Evolutionary conservation across 2,113 vertebrate species (phyloP).

Genomic region (Pelvicachromis taeniatus): DNA sequence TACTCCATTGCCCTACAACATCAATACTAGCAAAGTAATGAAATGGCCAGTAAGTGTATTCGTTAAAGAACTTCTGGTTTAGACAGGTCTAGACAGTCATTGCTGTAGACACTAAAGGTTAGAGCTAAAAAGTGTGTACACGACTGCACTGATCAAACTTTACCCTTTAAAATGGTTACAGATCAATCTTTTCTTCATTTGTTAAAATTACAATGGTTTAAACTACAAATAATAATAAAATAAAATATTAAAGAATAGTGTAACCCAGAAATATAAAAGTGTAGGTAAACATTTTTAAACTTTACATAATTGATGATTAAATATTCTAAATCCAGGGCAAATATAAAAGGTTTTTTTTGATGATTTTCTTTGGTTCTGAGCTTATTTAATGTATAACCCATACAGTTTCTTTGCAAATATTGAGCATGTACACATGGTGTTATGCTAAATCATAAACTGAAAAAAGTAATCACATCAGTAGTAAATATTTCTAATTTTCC

Average conservation of each 20-base stretch:
- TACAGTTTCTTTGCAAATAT: background rate
- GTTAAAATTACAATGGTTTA: background rate
- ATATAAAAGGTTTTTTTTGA: rapidly evolving
- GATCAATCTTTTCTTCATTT: background rate
- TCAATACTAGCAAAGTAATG: background rate
- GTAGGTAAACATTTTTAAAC: background rate
- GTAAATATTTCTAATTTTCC: background rate
- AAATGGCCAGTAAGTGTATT: background rate
- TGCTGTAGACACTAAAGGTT: background rate
- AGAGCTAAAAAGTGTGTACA: background rate
- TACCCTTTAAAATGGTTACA: background rate
- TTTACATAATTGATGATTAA: background rate
- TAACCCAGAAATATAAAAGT: background rate
- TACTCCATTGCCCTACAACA: background rate
- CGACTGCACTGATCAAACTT: background rate
- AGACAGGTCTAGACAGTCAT: background rate
- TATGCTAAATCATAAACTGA: background rate
- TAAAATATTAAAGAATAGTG: background rate
- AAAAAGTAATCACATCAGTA: background rate
- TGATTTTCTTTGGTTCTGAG: background rate
- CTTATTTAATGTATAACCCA: background rate
- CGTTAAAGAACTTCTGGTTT: background rate
- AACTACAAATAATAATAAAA: background rate
- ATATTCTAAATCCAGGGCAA: background rate
- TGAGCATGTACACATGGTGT: background rate